A percentile compares a stretch with the other conserved stretches of the same genome.
Conservation (phyloP, 2,888 invertebrate species). For the Leptogaster cylindrica region DNA sequence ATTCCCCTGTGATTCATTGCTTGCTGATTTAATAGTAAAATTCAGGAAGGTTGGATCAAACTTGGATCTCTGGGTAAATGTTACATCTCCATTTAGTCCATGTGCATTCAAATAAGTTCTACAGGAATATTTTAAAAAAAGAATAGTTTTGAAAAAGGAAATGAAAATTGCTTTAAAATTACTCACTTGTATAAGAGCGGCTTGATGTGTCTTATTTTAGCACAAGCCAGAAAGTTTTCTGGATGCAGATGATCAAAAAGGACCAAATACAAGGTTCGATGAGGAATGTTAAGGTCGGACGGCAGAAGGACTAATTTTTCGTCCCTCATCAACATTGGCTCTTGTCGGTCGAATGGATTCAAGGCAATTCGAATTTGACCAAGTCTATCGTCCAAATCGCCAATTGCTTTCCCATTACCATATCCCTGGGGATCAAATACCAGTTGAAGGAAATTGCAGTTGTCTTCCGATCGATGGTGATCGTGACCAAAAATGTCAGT, state of each 20-base stretch:
- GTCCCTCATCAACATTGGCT: constrained; percentile 69
- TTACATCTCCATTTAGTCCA: constrained; percentile 81
- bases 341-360: constrained; percentile 65
- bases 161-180: constrained; percentile 9
- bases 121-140: constrained; percentile 49
- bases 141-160: constrained; percentile 17
- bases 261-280: constrained; percentile 80
- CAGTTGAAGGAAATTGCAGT: constrained; percentile 83
- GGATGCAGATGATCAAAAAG: constrained; percentile 78
- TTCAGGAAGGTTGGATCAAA: constrained; percentile 84
- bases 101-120: constrained; percentile 76
- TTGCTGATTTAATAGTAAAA: constrained; percentile 72
- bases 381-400: constrained; percentile 78
- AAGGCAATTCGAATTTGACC: constrained; percentile 77
- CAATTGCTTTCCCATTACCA: constrained; percentile 72
- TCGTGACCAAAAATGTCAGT: constrained; percentile 85
- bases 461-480: constrained; percentile 72
- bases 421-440: constrained; percentile 83
- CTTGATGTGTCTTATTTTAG: constrained; percentile 74
- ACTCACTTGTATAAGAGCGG: constrained; percentile 75
- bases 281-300: constrained; percentile 76
- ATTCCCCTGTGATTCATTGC: constrained; percentile 72
- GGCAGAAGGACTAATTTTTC: constrained; percentile 74
- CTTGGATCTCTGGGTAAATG: constrained; percentile 78
- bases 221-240: constrained; percentile 82